Conservation (phyloP, 1,140 invertebrate genomes). For the Battus philenor region DNA sequence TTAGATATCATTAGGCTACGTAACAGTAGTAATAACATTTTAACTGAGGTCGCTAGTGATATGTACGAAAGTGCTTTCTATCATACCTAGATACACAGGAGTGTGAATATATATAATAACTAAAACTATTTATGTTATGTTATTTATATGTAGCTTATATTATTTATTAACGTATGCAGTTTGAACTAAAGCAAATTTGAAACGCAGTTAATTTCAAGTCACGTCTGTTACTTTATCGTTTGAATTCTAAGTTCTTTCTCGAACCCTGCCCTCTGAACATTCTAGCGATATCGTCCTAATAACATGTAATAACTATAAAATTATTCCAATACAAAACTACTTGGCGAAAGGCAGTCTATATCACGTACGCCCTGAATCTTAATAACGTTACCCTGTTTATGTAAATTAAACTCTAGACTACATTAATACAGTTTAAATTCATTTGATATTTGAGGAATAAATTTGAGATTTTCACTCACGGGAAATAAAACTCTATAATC, state of each 20-base stretch:
- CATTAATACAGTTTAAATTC: slow-evolving; percentile 21
- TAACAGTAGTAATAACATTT: too few relatives aligned
- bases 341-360: slow-evolving; percentile 66
- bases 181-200: slow-evolving; percentile 1
- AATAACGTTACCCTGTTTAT: slow-evolving; percentile 33
- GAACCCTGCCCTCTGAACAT: slow-evolving; percentile 21
- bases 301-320: slow-evolving; percentile 71
- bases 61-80: too few relatives aligned
- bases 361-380: slow-evolving; percentile 62
- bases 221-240: slow-evolving; percentile 6
- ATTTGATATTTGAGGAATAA: slow-evolving; percentile 3
- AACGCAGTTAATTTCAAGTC: slow-evolving; percentile 7
- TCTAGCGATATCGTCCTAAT: slow-evolving; percentile 46
- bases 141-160: too few relatives aligned
- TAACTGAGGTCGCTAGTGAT: too few relatives aligned
- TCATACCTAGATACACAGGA: too few relatives aligned
- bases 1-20: too few relatives aligned
- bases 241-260: slow-evolving; percentile 16
- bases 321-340: slow-evolving; percentile 69
- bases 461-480: slow-evolving; percentile 6
- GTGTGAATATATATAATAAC: too few relatives aligned
- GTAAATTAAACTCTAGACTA: slow-evolving; percentile 24
- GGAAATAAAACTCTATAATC: slow-evolving; percentile 6
- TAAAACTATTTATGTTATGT: too few relatives aligned
- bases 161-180: too few relatives aligned